Conservation (phyloP, 2,888 invertebrate genomes). For the Artemia sp. region DNA sequence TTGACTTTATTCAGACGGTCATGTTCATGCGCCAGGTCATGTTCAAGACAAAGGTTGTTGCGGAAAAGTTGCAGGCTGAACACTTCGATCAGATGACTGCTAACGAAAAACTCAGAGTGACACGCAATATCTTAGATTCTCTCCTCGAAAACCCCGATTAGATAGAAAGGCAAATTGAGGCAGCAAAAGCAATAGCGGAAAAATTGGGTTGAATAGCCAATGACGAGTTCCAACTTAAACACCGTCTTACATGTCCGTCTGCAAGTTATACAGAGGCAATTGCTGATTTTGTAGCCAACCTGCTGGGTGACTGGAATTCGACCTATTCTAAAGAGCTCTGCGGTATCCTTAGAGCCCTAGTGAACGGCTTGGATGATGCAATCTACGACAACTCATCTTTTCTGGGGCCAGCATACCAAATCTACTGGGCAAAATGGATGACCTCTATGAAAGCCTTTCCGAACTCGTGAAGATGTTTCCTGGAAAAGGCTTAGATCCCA, state of each 20-base stretch:
- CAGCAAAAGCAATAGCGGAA: neutral
- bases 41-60: too few relatives aligned
- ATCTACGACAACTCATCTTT: neutral
- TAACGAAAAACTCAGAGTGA: neutral
- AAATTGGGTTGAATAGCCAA: neutral
- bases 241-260: neutral
- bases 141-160: neutral
- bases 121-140: neutral
- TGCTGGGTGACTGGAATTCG: neutral
- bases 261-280: neutral
- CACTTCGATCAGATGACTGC: neutral
- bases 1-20: too few relatives aligned
- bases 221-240: neutral
- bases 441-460: neutral
- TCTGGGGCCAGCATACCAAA: neutral
- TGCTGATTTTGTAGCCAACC: neutral
- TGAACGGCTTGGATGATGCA: slow-evolving; percentile 4
- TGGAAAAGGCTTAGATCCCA: neutral
- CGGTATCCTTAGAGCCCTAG: neutral
- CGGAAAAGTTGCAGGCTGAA: too few relatives aligned
- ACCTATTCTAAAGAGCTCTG: neutral
- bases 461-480: neutral
- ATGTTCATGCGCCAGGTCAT: too few relatives aligned
- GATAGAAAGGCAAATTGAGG: neutral
- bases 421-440: neutral